Percentiles rank a stretch among this genome's conserved stretches.
These are phyloP conservation scores for Cotesia typhae DNA, from an alignment of 1,140 invertebrate genomes.

Conservation along the genomic window DNA sequence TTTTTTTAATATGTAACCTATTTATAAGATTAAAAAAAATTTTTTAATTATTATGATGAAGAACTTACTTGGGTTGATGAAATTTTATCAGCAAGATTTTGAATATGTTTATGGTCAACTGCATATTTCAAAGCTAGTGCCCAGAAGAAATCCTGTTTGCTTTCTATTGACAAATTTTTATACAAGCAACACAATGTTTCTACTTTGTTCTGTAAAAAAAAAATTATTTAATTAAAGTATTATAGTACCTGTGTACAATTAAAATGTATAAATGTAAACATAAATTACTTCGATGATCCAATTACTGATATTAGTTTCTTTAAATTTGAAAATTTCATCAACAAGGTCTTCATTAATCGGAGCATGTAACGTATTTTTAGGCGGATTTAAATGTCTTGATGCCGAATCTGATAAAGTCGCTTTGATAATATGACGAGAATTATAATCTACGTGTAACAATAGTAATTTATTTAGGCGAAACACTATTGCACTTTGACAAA, in stretches of 20 bases:
- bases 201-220: slow-evolving; percentile 60
- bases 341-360: slow-evolving; percentile 53
- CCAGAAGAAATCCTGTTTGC: slow-evolving; percentile 57
- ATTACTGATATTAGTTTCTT: slow-evolving; percentile 60
- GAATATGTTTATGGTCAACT: slow-evolving; percentile 59
- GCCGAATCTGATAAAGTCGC: background rate
- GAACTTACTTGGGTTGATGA: slow-evolving; percentile 48
- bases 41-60: background rate
- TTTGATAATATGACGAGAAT: too few species aligned
- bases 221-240: slow-evolving; percentile 32
- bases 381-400: background rate
- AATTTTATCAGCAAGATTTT: slow-evolving; percentile 55
- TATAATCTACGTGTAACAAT: background rate
- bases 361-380: background rate
- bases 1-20: slow-evolving; percentile 17
- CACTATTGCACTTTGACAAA: background rate
- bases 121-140: slow-evolving; percentile 57
- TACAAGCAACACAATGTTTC: slow-evolving; percentile 56
- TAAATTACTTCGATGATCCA: slow-evolving; percentile 66
- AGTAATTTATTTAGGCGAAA: slow-evolving; percentile 4
- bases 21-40: too few species aligned
- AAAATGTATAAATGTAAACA: slow-evolving; percentile 7
- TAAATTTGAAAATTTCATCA: slow-evolving; percentile 59
- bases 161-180: slow-evolving; percentile 48
- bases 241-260: slow-evolving; percentile 10